Conservation (phyloP, 2,888 invertebrate genomes). For the Chirona hameri region DNA sequence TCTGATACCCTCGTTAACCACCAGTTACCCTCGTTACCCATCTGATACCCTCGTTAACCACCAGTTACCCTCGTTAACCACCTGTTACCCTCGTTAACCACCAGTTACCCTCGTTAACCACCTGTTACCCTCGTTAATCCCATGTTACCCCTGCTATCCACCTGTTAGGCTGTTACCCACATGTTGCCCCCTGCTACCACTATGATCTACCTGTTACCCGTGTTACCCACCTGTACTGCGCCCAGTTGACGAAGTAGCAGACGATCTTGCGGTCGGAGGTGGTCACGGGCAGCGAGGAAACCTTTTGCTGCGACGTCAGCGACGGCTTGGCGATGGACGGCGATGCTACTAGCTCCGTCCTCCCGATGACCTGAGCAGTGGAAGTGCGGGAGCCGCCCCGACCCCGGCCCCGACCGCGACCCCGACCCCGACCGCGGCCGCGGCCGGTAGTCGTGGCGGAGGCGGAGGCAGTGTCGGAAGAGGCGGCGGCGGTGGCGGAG, state of each 20-base stretch:
- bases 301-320: not conserved
- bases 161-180: no score
- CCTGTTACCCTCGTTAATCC: no score
- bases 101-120: no score
- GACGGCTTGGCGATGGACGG: not conserved
- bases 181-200: no score
- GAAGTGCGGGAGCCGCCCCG: not conserved
- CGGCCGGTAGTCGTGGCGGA: not conserved
- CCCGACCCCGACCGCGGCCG: not conserved
- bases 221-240: not conserved
- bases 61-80: no score
- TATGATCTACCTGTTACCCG: no score
- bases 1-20: no score
- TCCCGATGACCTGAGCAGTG: not conserved
- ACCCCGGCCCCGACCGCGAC: slow-evolving; percentile 7
- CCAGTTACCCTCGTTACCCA: no score
- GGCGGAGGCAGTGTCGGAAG: not conserved
- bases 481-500: not conserved
- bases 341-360: not conserved
- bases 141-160: no score
- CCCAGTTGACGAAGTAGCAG: slow-evolving; percentile 82
- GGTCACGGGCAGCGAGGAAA: slow-evolving; percentile 7
- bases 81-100: no score
- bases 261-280: slow-evolving; percentile 54
- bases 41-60: no score